Percentiles rank a stretch among this genome's conserved stretches.
These are phyloP conservation scores for Lipotes vexillifer DNA, from an alignment of 2,113 vertebrate genomes.

Conservation along the genomic window DNA sequence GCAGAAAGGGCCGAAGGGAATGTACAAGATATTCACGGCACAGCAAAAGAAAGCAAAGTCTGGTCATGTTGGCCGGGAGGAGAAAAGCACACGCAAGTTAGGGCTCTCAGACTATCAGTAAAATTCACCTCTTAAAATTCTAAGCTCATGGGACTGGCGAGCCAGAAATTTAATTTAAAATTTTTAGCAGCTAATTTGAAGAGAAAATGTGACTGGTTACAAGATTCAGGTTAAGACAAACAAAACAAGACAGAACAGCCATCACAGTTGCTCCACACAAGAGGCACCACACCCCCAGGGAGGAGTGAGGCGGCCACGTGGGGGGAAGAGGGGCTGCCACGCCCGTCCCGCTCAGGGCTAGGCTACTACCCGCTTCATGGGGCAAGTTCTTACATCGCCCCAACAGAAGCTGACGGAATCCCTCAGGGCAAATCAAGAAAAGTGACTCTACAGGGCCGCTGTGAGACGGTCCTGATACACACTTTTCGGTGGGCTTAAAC, in stretches of 20 bases:
- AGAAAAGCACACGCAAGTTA: neutral
- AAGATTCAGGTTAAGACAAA: neutral
- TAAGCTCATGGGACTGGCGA: neutral
- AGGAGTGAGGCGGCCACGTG: accelerated
- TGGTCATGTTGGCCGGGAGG: neutral
- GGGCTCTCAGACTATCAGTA: neutral
- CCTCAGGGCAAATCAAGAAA: neutral
- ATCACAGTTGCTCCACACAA: neutral
- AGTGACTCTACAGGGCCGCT: neutral
- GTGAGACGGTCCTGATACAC: neutral
- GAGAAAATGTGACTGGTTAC: neutral
- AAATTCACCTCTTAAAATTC: neutral
- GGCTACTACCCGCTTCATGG: neutral
- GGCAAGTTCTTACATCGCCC: neutral
- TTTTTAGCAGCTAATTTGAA: neutral
- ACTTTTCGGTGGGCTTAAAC: neutral
- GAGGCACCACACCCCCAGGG: accelerated
- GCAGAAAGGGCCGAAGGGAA: neutral
- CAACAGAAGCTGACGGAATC: neutral
- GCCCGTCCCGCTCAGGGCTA: too few species aligned
- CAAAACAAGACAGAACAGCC: neutral
- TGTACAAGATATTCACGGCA: neutral
- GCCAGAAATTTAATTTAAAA: neutral
- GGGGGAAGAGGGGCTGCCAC: too few species aligned
- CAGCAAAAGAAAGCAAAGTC: neutral